phyloP scores from a whole-genome alignment of 1,140 invertebrate species.

The Microplitis mediator region DNA sequence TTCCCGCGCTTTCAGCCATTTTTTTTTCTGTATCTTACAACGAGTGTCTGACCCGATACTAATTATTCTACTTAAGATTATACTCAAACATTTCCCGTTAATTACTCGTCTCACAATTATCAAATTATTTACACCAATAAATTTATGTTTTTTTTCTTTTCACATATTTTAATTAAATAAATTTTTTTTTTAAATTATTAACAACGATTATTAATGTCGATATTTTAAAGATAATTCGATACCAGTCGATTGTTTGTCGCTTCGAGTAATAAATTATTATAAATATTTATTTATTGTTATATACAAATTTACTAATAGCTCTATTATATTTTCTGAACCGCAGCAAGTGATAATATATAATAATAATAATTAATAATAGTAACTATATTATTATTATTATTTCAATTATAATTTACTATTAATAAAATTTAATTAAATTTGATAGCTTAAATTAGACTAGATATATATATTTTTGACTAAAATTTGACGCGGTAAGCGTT shows the following conservation, averaged over 20 bases:
- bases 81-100: background rate
- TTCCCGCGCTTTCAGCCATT: conserved; percentile 60
- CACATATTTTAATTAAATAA: background rate
- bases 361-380: too few relatives aligned
- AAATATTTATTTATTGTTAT: conserved; percentile 2
- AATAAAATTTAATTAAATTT: conserved; percentile 12
- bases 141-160: background rate
- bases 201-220: background rate
- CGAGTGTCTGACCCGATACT: conserved; percentile 7
- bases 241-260: conserved; percentile 14
- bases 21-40: conserved; percentile 6
- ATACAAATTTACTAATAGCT: conserved; percentile 22
- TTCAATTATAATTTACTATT: background rate
- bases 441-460: conserved; percentile 16
- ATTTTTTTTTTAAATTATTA: background rate
- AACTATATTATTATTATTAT: conserved; percentile 15
- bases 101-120: background rate
- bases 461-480: conserved; percentile 6
- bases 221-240: conserved; percentile 1
- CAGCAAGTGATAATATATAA: background rate
- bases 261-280: background rate
- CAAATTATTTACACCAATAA: background rate
- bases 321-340: too few relatives aligned
- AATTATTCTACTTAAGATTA: conserved; percentile 9
- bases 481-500: conserved; percentile 21